Conservation (phyloP, 2,888 invertebrate genomes). For the Trichopria drosophilae region DNA sequence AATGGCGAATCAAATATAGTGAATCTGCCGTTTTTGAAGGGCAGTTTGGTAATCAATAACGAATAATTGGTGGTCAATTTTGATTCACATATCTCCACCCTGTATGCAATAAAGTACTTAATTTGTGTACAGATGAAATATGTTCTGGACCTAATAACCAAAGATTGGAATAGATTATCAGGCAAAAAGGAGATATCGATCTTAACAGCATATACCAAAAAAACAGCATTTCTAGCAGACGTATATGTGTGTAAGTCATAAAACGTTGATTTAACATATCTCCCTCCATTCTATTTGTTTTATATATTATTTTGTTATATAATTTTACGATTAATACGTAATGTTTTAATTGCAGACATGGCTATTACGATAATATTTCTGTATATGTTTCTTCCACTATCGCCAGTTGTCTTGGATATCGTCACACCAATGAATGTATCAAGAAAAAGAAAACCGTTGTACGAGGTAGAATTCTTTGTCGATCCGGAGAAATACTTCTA, state of each 20-base stretch:
- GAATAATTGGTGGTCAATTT: too few relatives aligned
- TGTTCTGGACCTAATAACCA: background rate
- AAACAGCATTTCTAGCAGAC: background rate
- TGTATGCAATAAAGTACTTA: too few relatives aligned
- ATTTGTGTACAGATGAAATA: conserved; percentile 7
- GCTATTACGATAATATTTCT: conserved; percentile 5
- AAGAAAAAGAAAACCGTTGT: conserved; percentile 23
- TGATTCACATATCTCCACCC: too few relatives aligned
- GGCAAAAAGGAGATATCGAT: conserved; percentile 12
- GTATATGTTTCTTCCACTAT: conserved; percentile 11
- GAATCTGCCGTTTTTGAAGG: too few relatives aligned
- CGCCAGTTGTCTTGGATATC: conserved; percentile 30
- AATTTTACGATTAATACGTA: too few relatives aligned
- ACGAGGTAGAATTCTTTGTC: conserved; percentile 33
- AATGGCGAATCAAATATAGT: too few relatives aligned
- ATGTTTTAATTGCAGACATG: too few relatives aligned
- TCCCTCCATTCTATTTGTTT: too few relatives aligned
- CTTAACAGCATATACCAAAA: background rate
- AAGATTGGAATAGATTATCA: conserved; percentile 8
- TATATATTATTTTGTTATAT: too few relatives aligned
- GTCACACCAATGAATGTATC: conserved; percentile 32
- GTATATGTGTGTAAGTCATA: background rate
- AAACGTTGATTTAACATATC: background rate
- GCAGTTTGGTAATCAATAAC: too few relatives aligned
- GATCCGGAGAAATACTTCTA: conserved; percentile 35